phyloP scores from a whole-genome alignment of 2,797 vertebrate species.

The Microchirus variegatus region DNA sequence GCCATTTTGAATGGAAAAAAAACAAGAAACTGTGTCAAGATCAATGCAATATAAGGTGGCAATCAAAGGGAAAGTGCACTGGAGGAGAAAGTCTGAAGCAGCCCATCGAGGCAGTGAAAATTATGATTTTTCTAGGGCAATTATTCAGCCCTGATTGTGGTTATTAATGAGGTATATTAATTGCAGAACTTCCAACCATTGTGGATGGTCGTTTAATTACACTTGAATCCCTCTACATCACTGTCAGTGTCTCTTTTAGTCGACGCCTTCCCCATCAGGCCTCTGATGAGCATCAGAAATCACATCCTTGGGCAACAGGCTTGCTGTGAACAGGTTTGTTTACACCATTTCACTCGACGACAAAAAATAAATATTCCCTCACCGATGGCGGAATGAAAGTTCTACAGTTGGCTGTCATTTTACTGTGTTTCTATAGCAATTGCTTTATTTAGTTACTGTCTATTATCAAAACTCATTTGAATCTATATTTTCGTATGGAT shows the following conservation, averaged over 20 bases:
- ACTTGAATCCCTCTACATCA: slow-evolving; percentile 37
- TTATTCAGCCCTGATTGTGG: slow-evolving; percentile 69
- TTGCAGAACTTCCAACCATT: slow-evolving; percentile 42
- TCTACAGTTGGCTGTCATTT: not conserved
- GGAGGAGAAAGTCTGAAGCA: slow-evolving; percentile 33
- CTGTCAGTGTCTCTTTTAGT: slow-evolving; percentile 6
- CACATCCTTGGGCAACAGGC: slow-evolving; percentile 4
- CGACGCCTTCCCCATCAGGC: slow-evolving; percentile 3
- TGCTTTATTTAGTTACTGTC: too few species aligned
- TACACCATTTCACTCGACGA: not conserved
- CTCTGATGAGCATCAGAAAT: slow-evolving; percentile 58
- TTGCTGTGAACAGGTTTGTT: slow-evolving; percentile 11
- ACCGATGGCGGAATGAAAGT: not conserved
- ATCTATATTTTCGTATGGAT: too few species aligned
- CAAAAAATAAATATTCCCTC: not conserved
- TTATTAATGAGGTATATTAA: slow-evolving; percentile 66
- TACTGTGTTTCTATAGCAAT: too few species aligned
- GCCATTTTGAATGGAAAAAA: slow-evolving; percentile 32
- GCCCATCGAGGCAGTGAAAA: slow-evolving; percentile 52
- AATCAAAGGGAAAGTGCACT: slow-evolving; percentile 12
- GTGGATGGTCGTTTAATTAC: slow-evolving; percentile 61
- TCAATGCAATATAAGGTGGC: slow-evolving; percentile 4
- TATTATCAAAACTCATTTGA: not conserved
- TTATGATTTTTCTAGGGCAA: slow-evolving; percentile 50
- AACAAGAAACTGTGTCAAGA: slow-evolving; percentile 28